These are phyloP conservation scores for Callorhinus ursinus DNA, from an alignment of 2,113 vertebrate genomes.

Conservation along the genomic window DNA sequence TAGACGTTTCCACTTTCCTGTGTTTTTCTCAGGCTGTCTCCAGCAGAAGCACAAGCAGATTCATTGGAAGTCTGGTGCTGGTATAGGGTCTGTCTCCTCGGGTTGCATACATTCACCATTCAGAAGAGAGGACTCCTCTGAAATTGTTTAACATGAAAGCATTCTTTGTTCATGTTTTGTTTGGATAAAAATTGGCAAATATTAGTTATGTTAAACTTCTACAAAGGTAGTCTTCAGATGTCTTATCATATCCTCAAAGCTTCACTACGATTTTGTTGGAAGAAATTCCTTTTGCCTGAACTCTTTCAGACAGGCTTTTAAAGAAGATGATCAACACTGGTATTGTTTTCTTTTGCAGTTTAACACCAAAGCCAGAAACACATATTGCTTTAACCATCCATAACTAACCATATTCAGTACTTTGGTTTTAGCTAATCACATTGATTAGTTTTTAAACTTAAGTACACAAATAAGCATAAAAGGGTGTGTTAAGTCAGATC, in stretches of 20 bases:
- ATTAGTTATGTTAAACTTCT: background rate
- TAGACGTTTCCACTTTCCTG: background rate
- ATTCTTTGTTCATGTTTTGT: background rate
- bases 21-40: background rate
- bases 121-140: background rate
- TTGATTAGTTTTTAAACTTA: conserved; percentile 4
- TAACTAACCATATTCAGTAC: background rate
- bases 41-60: rapidly evolving
- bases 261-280: background rate
- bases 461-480: background rate
- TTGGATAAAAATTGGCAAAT: background rate
- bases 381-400: background rate
- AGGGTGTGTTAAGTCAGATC: background rate
- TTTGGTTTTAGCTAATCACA: background rate
- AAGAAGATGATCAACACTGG: background rate
- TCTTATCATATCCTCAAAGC: background rate
- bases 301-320: background rate
- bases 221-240: background rate
- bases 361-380: background rate
- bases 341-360: background rate
- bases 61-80: background rate
- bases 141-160: background rate
- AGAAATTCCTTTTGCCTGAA: background rate
- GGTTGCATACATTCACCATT: background rate
- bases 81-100: background rate